These are phyloP conservation scores for Porites cylindrica DNA, from an alignment of 92 coral and sea anemone species.

Conservation along the genomic window DNA sequence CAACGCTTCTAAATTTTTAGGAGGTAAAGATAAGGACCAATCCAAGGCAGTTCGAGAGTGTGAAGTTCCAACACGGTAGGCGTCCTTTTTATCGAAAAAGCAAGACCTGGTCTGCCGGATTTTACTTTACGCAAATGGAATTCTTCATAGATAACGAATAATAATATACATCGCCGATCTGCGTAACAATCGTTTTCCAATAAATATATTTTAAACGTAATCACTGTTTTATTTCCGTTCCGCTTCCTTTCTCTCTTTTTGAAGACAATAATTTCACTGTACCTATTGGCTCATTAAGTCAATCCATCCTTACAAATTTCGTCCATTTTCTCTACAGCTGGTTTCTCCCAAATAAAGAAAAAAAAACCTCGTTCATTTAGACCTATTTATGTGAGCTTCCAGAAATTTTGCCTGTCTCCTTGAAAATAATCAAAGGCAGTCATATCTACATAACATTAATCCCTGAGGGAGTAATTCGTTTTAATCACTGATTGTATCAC, in stretches of 20 bases:
- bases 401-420: not conserved
- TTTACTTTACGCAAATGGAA: constrained; percentile 18
- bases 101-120: constrained; percentile 21
- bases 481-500: constrained; percentile 25
- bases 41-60: too few relatives aligned
- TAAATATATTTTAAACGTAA: not conserved
- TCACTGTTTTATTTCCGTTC: constrained; percentile 12
- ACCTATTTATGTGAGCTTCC: not conserved
- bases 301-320: not conserved
- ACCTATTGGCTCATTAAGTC: not conserved
- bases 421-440: not conserved
- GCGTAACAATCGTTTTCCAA: not conserved
- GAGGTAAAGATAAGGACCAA: too few relatives aligned
- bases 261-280: not conserved
- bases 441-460: not conserved
- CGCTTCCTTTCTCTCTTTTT: constrained; percentile 1
- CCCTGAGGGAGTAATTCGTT: not conserved
- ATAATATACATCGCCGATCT: not conserved
- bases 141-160: constrained; percentile 1
- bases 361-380: too few relatives aligned
- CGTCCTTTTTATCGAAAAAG: constrained; percentile 21
- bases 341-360: not conserved
- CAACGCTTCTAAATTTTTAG: too few relatives aligned
- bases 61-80: too few relatives aligned
- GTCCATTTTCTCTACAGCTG: not conserved